These are phyloP conservation scores for Numenius arquata DNA, from an alignment of 2,113 vertebrate genomes.

Conservation along the genomic window DNA sequence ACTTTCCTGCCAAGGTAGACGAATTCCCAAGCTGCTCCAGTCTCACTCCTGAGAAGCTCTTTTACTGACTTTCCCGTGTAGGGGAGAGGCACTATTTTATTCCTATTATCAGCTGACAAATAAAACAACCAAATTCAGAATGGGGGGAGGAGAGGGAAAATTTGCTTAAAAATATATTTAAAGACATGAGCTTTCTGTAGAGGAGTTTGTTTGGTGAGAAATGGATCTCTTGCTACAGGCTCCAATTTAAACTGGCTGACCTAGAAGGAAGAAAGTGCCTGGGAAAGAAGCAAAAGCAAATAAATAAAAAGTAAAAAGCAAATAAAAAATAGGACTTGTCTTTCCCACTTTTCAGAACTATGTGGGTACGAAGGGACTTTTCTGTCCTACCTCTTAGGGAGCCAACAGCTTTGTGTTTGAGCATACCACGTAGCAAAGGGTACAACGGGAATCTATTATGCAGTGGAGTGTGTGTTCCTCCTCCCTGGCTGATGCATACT, in stretches of 20 bases:
- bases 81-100: not conserved
- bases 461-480: accelerated
- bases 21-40: constrained; percentile 40
- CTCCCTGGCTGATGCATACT: not conserved
- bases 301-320: constrained; percentile 29
- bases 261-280: constrained; percentile 32
- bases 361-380: not conserved
- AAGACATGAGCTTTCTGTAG: constrained; percentile 19
- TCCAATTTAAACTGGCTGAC: constrained; percentile 50
- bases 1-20: constrained; percentile 56
- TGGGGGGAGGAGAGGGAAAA: not conserved
- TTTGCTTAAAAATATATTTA: constrained; percentile 24
- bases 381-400: constrained; percentile 6
- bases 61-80: constrained; percentile 40
- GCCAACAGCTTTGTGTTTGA: not conserved
- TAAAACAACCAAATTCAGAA: constrained; percentile 16
- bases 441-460: not conserved
- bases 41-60: constrained; percentile 43
- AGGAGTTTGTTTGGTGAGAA: constrained; percentile 56
- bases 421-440: not conserved
- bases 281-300: constrained; percentile 51
- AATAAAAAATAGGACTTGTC: constrained; percentile 23
- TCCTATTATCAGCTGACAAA: constrained; percentile 39
- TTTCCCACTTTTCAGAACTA: constrained; percentile 21
- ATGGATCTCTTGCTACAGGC: constrained; percentile 28